Percentiles rank a stretch among this genome's conserved stretches.
Conservation (phyloP, 2,113 vertebrate species). For the Ciconia maguari region DNA sequence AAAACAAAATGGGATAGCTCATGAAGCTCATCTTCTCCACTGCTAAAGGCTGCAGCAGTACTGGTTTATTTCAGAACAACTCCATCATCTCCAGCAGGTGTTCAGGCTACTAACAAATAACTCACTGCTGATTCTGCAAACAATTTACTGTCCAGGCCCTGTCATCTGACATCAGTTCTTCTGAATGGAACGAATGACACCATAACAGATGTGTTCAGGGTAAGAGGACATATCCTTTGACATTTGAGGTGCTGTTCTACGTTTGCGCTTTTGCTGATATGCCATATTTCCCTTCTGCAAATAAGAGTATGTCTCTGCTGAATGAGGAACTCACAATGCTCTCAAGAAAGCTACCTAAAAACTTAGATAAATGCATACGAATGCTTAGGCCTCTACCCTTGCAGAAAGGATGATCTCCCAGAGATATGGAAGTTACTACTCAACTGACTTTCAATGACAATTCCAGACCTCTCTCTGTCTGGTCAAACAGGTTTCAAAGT, state of each 20-base stretch:
- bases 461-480: neutral
- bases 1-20: neutral
- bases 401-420: neutral
- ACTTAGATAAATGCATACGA: neutral
- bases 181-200: neutral
- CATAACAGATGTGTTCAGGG: neutral
- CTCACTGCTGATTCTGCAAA: neutral
- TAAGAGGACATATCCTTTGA: neutral
- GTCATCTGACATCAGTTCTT: neutral
- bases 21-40: neutral
- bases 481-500: neutral
- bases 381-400: neutral
- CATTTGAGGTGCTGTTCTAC: neutral
- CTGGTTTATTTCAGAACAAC: neutral
- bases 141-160: neutral
- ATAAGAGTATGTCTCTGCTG: neutral
- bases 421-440: neutral
- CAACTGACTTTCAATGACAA: neutral
- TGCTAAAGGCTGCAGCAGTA: neutral
- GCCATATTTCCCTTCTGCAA: neutral
- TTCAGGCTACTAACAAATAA: constrained; percentile 9
- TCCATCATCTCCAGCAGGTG: constrained; percentile 26
- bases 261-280: neutral
- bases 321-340: neutral
- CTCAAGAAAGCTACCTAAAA: neutral